phyloP scores from a whole-genome alignment of 2,113 vertebrate species.

The Helogale parvula region DNA sequence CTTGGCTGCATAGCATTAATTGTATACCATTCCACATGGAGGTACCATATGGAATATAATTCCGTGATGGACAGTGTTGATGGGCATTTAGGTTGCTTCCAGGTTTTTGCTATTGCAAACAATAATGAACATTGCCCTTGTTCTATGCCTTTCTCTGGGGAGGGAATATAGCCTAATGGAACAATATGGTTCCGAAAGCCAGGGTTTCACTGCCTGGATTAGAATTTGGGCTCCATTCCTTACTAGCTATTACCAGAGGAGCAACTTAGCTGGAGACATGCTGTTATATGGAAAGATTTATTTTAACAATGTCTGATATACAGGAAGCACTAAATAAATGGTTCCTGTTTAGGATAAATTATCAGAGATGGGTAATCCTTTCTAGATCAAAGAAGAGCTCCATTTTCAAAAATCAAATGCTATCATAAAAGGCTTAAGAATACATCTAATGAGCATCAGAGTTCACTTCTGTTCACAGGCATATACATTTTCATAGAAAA shows the following conservation, averaged over 20 bases:
- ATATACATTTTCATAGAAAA: conserved; percentile 38
- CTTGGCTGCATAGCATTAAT: neutral
- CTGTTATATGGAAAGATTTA: neutral
- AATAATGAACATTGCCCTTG: neutral
- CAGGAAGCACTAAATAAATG: neutral
- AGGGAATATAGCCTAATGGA: neutral
- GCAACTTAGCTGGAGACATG: neutral
- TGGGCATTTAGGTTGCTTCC: neutral
- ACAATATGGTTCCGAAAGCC: neutral
- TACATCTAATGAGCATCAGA: neutral
- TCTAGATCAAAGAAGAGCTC: neutral
- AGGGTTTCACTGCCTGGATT: neutral
- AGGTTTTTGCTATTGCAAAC: neutral
- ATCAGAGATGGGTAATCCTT: neutral
- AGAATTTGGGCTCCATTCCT: neutral
- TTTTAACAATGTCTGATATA: neutral
- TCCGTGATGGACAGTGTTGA: neutral
- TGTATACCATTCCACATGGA: neutral
- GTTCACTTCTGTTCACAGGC: neutral
- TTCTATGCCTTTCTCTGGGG: neutral
- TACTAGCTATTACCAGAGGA: neutral
- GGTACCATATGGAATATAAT: neutral
- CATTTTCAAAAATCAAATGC: neutral
- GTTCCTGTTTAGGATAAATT: neutral
- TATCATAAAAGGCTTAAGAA: neutral